Conservation (phyloP, 2,113 vertebrate species). For the Prolemur simus region DNA sequence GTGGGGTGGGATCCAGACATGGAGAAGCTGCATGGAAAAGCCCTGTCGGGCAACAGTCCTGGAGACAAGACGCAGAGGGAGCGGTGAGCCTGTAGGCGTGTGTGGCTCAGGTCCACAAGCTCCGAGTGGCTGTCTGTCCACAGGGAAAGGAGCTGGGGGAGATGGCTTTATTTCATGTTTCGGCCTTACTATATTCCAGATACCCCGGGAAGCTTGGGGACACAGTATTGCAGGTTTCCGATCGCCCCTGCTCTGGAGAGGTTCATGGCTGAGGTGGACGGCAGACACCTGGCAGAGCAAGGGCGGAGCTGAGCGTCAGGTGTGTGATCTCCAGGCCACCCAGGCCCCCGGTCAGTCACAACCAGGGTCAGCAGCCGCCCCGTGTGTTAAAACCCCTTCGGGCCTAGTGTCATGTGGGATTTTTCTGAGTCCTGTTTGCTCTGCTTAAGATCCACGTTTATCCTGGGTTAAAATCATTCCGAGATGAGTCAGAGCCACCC, state of each 20-base stretch:
- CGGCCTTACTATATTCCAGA: neutral
- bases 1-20: neutral
- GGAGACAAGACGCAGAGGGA: neutral
- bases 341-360: neutral
- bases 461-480: neutral
- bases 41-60: no score
- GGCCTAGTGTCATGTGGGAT: neutral
- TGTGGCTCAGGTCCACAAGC: neutral
- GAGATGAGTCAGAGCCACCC: neutral
- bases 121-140: neutral
- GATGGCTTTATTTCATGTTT: neutral
- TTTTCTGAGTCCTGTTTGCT: neutral
- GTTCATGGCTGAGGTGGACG: neutral
- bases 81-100: neutral
- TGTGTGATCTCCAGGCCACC: neutral
- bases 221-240: no score
- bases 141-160: neutral
- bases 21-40: neutral
- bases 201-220: neutral
- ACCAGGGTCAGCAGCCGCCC: neutral
- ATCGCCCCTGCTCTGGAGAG: neutral
- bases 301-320: neutral
- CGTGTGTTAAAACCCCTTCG: neutral
- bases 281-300: neutral
- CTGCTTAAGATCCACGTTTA: neutral